Evolutionary conservation across 2,797 vertebrate species (phyloP).

Genomic region (Sebastes kiyomatsui): DNA sequence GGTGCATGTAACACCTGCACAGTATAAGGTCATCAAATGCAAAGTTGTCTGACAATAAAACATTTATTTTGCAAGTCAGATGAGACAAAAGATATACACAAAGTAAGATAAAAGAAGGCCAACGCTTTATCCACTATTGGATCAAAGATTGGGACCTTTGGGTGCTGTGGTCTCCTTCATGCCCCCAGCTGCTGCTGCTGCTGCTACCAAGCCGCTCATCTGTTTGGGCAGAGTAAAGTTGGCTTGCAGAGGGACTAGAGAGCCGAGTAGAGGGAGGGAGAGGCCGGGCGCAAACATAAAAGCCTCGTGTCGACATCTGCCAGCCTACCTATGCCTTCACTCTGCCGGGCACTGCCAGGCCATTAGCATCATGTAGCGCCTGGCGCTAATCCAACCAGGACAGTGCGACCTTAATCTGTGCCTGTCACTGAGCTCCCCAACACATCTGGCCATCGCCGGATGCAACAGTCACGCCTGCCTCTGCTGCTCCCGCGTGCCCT

Average conservation of each 20-base stretch:
- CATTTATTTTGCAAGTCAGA: background rate
- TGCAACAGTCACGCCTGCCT: conserved; percentile 13
- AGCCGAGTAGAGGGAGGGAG: background rate
- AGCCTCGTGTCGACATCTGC: conserved; percentile 45
- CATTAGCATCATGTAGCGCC: conserved; percentile 71
- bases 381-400: conserved; percentile 69
- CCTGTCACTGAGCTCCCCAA: conserved; percentile 49
- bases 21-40: background rate
- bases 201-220: conserved; percentile 17
- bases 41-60: conserved; percentile 5
- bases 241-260: background rate
- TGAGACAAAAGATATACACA: background rate
- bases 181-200: background rate
- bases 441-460: conserved; percentile 68
- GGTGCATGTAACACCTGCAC: background rate
- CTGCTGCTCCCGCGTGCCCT: background rate
- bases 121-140: background rate
- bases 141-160: conserved; percentile 29
- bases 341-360: conserved; percentile 47
- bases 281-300: conserved; percentile 28
- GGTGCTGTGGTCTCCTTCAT: conserved; percentile 3
- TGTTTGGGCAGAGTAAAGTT: conserved; percentile 18
- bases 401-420: conserved; percentile 69
- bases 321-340: conserved; percentile 35
- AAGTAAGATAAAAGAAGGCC: background rate